Evolutionary conservation across 2,888 invertebrate genomes (phyloP), one percentile per base, ranked within the genome.

Genomic region (Drosophila siamana): DNA sequence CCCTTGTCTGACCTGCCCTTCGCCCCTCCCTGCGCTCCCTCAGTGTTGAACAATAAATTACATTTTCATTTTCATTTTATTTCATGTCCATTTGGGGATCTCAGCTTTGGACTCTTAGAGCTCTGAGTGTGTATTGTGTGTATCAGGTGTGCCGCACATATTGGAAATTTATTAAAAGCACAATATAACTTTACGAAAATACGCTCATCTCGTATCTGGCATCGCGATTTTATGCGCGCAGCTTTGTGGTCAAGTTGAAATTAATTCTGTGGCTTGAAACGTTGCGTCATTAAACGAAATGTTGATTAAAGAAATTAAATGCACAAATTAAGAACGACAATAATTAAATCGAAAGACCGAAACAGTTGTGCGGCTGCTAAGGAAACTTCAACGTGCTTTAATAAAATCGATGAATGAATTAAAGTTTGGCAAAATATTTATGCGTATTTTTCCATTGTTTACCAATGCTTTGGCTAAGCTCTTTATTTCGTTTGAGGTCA

Each of bases 1-100:
- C 56, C 43, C 9, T 13, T 5, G 11, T 33, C 4, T n/a, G 9
- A 4, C 4, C 30, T 16, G 38, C 28, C 13, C 40, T 7, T 11
- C 5, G 40, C 4, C 24, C 47, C 13, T n/a, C 15, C 19, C 40
- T 43, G 38, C 33, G n/a, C n/a, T n/a, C n/a, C n/a, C n/a, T n/a
- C 51, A 52, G 26, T 40, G 11, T 15, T 51, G 19, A 26, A 38
- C 70, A 69, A 78, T 81, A 80, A 83, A 85, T 88, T 80, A 75
- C 77, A 79, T 77, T 78, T 80, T 78, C 77, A 79, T 77, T 78
- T 80, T 78, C 78, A 67, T 77, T 84, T 86, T 77, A 74, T 72
- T 71, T 78, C 59, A 51, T 69, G 75, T 78, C 51, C 61, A 69
- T 47, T 66, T 51, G 38, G 71, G 71, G 57, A 51, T 38, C 55